Base-by-base conservation (phyloP, 2,888 invertebrate species). In the Idaea dimidiata region DNA sequence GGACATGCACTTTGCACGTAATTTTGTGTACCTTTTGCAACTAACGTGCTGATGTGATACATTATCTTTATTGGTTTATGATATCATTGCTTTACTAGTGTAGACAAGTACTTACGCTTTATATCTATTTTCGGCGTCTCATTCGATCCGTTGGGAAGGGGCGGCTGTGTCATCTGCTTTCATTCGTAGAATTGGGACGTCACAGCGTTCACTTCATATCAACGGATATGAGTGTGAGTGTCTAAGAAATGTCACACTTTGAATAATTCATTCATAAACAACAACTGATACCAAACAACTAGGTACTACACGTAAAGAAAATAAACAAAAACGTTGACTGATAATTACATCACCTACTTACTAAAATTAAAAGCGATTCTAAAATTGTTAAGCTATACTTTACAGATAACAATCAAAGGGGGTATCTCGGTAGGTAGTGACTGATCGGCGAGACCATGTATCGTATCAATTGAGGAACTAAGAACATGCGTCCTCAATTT, bases 381-480 rank as follows among this genome's bases (percentile, higher is more conserved):
- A 16, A 7, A 17, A 54, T 17, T 8, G 54, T 54, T 54, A 17
- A 17, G 17, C 54, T 54, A 16, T n/a, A n/a, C 53, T 54, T 17
- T 54, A 54, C 16, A 17, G 56, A 17, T 17, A 56, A 56, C 17
- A 80, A 72, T 63, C 63, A 69, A 68, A 63, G 60, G 62, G 69
- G 67, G 65, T 65, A 69, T 67, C 65, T 62, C 56, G 55, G 58
- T 62, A 61, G 63, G 55, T 58, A 67, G 60, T 62, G 33, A 53
- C 65, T 63, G 66, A 67, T 69, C 66, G 67, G 66, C 62, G 65
- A 67, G 65, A 64, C 66, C 69, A 72, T 57, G 54, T 62, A 54
- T 32, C 56, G 54, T 85, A 86, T 86, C 83, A 77, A 77, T 73
- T 66, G 66, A 85, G 88, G 86, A 88, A 89, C 83, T 78, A 68